Evolutionary conservation across 2,113 vertebrate species (phyloP).

Genomic region (Caretta caretta): DNA sequence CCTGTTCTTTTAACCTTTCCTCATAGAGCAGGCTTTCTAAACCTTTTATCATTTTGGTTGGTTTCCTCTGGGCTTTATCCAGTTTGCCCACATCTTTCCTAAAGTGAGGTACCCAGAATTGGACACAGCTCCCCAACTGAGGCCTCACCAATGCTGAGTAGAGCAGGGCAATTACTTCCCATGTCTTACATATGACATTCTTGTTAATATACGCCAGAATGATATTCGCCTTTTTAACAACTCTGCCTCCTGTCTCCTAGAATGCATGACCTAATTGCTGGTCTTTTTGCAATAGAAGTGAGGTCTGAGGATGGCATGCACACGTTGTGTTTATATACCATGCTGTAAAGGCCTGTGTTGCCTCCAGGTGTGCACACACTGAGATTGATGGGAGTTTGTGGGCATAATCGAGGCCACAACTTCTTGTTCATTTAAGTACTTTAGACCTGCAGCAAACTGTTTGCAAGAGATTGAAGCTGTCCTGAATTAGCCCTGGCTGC

Average conservation of each 20-base stretch:
- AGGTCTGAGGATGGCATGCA: background rate
- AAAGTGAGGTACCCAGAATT: too few species aligned
- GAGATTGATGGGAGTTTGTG: background rate
- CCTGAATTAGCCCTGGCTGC: background rate
- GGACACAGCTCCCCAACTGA: too few species aligned
- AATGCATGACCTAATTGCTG: constrained; percentile 64
- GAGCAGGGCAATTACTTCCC: too few species aligned
- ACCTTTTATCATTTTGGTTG: too few species aligned
- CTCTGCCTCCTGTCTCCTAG: background rate
- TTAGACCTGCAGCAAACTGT: background rate
- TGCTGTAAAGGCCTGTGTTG: background rate
- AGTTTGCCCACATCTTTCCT: too few species aligned
- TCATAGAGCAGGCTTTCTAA: too few species aligned
- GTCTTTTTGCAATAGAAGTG: constrained; percentile 46
- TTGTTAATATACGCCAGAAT: too few species aligned
- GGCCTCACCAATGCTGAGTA: too few species aligned
- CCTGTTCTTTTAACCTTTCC: too few species aligned
- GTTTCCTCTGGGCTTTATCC: too few species aligned
- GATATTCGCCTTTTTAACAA: too few species aligned
- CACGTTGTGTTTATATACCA: background rate
- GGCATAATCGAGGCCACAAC: constrained; percentile 16
- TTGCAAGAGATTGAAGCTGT: background rate
- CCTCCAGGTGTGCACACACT: background rate
- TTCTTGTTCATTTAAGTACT: background rate
- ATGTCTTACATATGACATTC: too few species aligned